phyloP scores from a whole-genome alignment of 2,797 vertebrate species.

The Megaceryle alcyon region DNA sequence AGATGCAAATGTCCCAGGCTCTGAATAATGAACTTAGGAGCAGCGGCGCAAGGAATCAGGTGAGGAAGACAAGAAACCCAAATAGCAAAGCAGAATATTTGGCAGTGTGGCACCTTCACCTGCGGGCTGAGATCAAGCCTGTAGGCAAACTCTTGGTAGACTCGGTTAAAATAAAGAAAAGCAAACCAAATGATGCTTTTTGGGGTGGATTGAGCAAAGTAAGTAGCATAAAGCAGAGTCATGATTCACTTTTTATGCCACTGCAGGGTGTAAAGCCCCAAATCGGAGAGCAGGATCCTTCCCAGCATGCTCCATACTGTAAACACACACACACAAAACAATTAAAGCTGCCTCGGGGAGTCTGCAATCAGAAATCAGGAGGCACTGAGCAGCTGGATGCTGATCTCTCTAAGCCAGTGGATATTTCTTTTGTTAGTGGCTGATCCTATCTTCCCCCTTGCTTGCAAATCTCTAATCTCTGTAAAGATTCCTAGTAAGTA shows the following conservation, averaged over 20 bases:
- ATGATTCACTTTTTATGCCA: neutral
- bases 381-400: conserved; percentile 33
- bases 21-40: neutral
- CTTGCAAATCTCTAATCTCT: neutral
- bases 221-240: neutral
- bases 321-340: neutral
- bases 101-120: neutral
- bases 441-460: conserved; percentile 8
- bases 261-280: neutral
- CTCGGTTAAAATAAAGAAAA: neutral
- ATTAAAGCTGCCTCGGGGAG: neutral
- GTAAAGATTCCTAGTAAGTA: neutral
- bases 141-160: neutral
- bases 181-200: neutral
- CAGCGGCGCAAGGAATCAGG: neutral
- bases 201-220: neutral
- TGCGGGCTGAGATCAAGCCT: neutral
- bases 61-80: neutral
- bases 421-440: conserved; percentile 47
- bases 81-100: neutral
- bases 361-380: neutral
- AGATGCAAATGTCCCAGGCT: accelerated
- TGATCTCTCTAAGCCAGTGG: conserved; percentile 17
- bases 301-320: neutral
- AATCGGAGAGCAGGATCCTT: neutral